Base-by-base conservation (phyloP, 1,140 invertebrate species). In the Anastatus disparis region DNA sequence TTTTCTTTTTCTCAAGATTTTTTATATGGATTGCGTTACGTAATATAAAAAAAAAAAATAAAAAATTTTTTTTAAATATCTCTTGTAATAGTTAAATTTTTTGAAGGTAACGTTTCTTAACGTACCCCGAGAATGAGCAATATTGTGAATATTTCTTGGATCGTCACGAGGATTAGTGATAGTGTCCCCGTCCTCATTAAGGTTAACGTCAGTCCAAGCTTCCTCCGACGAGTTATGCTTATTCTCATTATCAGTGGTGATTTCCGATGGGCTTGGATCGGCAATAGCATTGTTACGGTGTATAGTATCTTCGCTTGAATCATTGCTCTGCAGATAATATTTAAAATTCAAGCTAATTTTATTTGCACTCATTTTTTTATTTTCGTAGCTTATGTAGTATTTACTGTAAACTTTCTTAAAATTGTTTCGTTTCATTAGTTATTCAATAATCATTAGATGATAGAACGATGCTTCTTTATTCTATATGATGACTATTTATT, bases 121-220 rank as follows among this genome's bases (percentile, higher is more conserved):
- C 7, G 78, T 77, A 86, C 86, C 85, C 72, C 87, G 87, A 0
- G 86, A 82, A 73, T 87, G 87, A 22, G 80, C 75, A 63, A 87
- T 87, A 73, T 90, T 89, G 70, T 89, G 87, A 22, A 89, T 85
- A 75, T 89, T 90, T 73, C 88, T 80, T 64, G 86, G 82, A 84
- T 92, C 91, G 79, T 92, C 91, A 75, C 90, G 89, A 66, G 85
- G 75, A 77, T 84, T 87, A 44, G 86, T 87, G 77, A 82, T 77
- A 42, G 80, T 75, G 81, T 91, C 91, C 0, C 90, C 90, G 59
- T 94, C 93, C 78, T 95, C 94, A 78, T 96, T 95, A 31, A 96
- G 85, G 84, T 95, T 96, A 35, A 96, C 94, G 78, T 96, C 94
- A 15, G 94, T 95, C 94, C 94, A 96, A 67, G 93, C 94, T 76